These are phyloP conservation scores for Elymnias hypermnestra DNA, from an alignment of 1,140 invertebrate species.

Conservation along the genomic window DNA sequence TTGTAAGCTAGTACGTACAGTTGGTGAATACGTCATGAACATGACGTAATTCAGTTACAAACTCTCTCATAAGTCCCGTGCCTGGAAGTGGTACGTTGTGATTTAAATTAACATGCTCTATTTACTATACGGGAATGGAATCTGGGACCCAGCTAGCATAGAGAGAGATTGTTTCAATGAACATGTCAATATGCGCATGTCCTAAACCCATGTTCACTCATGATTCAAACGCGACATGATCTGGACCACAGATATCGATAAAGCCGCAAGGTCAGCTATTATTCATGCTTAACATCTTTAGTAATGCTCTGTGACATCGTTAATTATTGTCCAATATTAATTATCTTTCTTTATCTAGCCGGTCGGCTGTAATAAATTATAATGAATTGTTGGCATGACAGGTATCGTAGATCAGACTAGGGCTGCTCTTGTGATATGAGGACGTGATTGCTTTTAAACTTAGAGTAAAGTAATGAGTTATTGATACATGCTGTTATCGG, in stretches of 20 bases:
- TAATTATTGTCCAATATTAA: slow-evolving; percentile 50
- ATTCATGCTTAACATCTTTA: slow-evolving; percentile 15
- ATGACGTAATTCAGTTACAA: too few relatives aligned
- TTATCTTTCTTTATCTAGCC: slow-evolving; percentile 35
- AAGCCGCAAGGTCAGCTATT: slow-evolving; percentile 15
- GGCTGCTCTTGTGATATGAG: background rate
- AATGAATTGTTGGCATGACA: slow-evolving; percentile 17
- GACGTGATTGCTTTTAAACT: background rate
- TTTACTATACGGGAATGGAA: too few relatives aligned
- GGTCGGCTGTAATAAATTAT: slow-evolving; percentile 19
- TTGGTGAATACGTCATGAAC: too few relatives aligned
- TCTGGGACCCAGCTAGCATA: too few relatives aligned
- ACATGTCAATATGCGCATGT: background rate
- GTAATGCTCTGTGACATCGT: slow-evolving; percentile 37
- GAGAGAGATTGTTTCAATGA: too few relatives aligned
- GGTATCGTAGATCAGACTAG: slow-evolving; percentile 7
- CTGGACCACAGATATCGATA: slow-evolving; percentile 7
- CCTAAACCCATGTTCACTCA: background rate
- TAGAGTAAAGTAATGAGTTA: slow-evolving; percentile 3
- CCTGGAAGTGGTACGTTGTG: too few relatives aligned
- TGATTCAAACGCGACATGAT: slow-evolving; percentile 2
- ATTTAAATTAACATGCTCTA: too few relatives aligned
- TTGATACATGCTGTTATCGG: slow-evolving; percentile 2
- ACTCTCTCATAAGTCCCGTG: too few relatives aligned
- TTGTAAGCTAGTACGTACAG: too few relatives aligned